A percentile compares a stretch with the other conserved stretches of the same genome.
Conservation (phyloP, 1,140 invertebrate genomes). For the Panagrolaimus sp. region DNA sequence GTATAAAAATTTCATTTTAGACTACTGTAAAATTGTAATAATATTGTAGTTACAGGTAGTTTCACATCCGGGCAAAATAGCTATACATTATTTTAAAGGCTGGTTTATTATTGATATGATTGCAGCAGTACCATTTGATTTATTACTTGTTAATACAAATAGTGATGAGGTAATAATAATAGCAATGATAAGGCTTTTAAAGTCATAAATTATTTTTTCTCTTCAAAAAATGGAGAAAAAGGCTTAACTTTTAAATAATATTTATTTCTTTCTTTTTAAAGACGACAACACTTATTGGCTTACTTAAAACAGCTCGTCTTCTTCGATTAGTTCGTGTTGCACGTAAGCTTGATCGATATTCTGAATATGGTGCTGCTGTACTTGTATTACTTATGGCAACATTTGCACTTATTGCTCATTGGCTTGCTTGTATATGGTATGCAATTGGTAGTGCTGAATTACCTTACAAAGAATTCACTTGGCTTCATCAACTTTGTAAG, state of each 20-base stretch:
- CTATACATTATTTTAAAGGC: constrained; percentile 91
- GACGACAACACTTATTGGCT: constrained; percentile 94
- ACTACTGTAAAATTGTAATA: background rate
- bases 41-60: constrained; percentile 62
- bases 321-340: constrained; percentile 88
- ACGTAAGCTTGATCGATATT: constrained; percentile 92
- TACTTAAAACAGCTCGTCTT: constrained; percentile 89
- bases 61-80: constrained; percentile 90
- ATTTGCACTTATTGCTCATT: constrained; percentile 95
- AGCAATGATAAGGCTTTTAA: background rate
- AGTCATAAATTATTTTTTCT: background rate
- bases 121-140: constrained; percentile 94
- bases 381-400: constrained; percentile 90
- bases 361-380: constrained; percentile 95
- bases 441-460: constrained; percentile 88
- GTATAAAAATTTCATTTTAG: constrained; percentile 62
- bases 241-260: too few relatives aligned
- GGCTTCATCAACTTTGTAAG: constrained; percentile 55
- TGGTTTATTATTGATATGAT: constrained; percentile 97
- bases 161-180: constrained; percentile 76
- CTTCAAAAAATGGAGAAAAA: too few relatives aligned
- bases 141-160: constrained; percentile 81
- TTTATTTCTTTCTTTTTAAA: constrained; percentile 61
- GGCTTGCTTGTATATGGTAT: constrained; percentile 98
- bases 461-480: constrained; percentile 64